Base-by-base conservation (phyloP, 1,140 invertebrate species). In the Acromyrmex echinatior region DNA sequence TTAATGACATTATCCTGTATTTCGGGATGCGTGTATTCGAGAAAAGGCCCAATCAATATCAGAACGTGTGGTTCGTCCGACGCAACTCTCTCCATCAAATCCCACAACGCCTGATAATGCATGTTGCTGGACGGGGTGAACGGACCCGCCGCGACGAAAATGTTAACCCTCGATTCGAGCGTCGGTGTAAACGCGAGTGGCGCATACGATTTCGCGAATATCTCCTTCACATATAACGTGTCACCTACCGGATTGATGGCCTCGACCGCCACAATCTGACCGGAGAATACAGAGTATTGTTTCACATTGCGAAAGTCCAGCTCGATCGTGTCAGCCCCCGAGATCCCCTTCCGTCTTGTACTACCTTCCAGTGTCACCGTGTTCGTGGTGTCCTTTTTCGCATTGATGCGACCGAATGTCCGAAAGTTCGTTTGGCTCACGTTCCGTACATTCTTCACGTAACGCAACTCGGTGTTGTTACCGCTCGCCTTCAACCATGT, bases 11-110 rank as follows among this genome's bases (percentile, higher is more conserved):
- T 94, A 76, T 97, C 96, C 60, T 96, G 94, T 39, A 98, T 94
- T 39, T 96, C 95, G 1, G 96, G 93, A 94, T 98, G 97, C 76
- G 96, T 96, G 9, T 95, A 94, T 92, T 99, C 98, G 51, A 99
- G 91, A 91, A 99, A 98, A 6, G 98, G 98, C 0, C 98, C 98
- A 7, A 97, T 96, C 70, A 99, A 95, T 88, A 99, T 96, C 49
- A 98, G 96, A 6, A 99, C 94, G 93, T 99, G 97, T 2, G 98
- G 98, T 91, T 97, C 96, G 65, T 97, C 96, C 16, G 97, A 94
- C 25, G 95, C 94, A 0, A 98, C 96, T 88, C 97, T 96, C 28
- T 96, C 95, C 25, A 98, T 95, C 2, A 99, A 95, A 92, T 98
- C 98, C 87, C 97, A 96, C 14, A 99, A 95, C 0, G 98, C 98